These are phyloP conservation scores for Bugula neritina DNA, from an alignment of 2,888 invertebrate species.

Conservation along the genomic window DNA sequence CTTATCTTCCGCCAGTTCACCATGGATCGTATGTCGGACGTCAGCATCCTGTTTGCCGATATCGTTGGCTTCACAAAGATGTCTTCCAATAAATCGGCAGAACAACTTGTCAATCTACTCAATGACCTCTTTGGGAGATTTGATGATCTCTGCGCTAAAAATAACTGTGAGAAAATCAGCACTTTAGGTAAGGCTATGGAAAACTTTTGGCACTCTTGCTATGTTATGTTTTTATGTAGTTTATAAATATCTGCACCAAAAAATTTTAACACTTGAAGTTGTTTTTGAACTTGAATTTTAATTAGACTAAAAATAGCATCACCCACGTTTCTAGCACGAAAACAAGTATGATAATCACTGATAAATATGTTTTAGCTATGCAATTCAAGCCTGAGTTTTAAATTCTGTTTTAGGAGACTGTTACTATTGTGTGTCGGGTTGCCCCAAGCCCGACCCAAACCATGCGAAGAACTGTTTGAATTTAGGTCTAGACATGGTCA, in stretches of 20 bases:
- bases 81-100: conserved; percentile 93
- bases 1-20: conserved; percentile 83
- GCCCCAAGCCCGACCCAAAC: conserved; percentile 82
- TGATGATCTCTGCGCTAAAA: conserved; percentile 78
- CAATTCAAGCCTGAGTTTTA: too few species aligned
- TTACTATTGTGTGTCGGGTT: conserved; percentile 81
- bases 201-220: too few species aligned
- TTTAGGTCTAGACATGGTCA: conserved; percentile 93
- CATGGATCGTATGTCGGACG: conserved; percentile 92
- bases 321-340: too few species aligned
- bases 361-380: too few species aligned
- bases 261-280: too few species aligned
- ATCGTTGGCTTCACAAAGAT: conserved; percentile 96
- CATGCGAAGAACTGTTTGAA: conserved; percentile 92
- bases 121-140: conserved; percentile 94
- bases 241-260: too few species aligned
- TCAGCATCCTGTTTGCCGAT: conserved; percentile 93
- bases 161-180: conserved; percentile 93
- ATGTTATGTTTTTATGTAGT: too few species aligned
- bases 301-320: too few species aligned
- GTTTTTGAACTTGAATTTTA: too few species aligned
- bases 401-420: conserved; percentile 61
- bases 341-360: too few species aligned
- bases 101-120: conserved; percentile 86
- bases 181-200: conserved; percentile 88